These are phyloP conservation scores for Ceratosolen solmsi DNA, from an alignment of 1,140 invertebrate genomes.

Conservation along the genomic window DNA sequence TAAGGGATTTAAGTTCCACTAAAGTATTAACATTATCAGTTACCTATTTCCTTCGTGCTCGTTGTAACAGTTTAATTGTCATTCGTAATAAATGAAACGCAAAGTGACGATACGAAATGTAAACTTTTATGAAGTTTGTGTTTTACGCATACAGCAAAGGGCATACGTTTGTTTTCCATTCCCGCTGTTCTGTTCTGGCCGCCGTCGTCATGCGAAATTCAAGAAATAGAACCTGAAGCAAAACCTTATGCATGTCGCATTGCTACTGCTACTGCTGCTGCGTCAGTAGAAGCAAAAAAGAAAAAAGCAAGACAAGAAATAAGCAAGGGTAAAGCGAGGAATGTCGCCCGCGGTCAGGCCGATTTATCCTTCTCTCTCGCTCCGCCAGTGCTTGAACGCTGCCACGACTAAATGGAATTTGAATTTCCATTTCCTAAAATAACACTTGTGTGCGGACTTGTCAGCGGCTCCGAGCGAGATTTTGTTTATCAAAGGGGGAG, in stretches of 20 bases:
- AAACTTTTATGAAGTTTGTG: not conserved
- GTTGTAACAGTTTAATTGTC: too few relatives aligned
- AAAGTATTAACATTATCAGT: too few relatives aligned
- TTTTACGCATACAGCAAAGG: not conserved
- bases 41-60: too few relatives aligned
- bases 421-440: conserved; percentile 51
- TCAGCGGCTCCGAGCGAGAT: conserved; percentile 38
- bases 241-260: conserved; percentile 3
- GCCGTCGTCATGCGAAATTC: not conserved
- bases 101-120: too few relatives aligned
- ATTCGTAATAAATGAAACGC: too few relatives aligned
- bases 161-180: not conserved
- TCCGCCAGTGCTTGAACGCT: not conserved
- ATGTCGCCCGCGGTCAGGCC: conserved; percentile 28
- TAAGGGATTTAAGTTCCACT: too few relatives aligned
- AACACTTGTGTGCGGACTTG: conserved; percentile 37
- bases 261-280: not conserved
- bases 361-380: not conserved
- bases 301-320: not conserved
- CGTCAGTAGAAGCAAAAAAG: conserved; percentile 3
- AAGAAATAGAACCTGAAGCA: not conserved
- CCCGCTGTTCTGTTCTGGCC: not conserved
- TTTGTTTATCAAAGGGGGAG: conserved; percentile 42
- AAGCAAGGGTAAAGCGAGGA: not conserved
- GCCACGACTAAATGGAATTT: conserved; percentile 39